A percentile compares a stretch with the other conserved stretches of the same genome.
phyloP scores from a whole-genome alignment of 37 sponge, comb jelly and placozoan species.

The Bolinopsis microptera region DNA sequence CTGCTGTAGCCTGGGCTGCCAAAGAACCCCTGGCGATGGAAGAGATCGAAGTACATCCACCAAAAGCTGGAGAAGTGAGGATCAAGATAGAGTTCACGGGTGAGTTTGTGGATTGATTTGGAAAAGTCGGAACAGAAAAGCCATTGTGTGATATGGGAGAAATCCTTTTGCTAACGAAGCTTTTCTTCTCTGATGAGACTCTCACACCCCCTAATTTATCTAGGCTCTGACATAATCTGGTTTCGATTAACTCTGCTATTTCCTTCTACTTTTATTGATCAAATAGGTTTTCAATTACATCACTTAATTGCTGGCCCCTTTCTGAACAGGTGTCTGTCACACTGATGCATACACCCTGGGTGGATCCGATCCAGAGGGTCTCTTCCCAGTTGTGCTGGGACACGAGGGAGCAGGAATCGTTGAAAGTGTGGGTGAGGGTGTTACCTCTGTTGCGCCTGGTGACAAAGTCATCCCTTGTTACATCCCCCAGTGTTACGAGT shows the following conservation, averaged over 20 bases:
- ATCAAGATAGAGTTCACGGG: slow-evolving; percentile 71
- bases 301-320: too few relatives aligned
- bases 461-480: slow-evolving; percentile 96
- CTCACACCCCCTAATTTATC: too few relatives aligned
- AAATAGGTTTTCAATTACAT: too few relatives aligned
- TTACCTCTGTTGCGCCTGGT: slow-evolving; percentile 83
- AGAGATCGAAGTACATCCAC: slow-evolving; percentile 85
- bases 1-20: slow-evolving; percentile 95
- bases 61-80: slow-evolving; percentile 90
- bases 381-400: slow-evolving; percentile 87
- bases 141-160: too few relatives aligned
- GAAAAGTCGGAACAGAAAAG: too few relatives aligned
- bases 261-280: too few relatives aligned
- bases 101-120: neutral
- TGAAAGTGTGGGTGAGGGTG: slow-evolving; percentile 91
- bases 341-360: slow-evolving; percentile 87
- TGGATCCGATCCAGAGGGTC: slow-evolving; percentile 84
- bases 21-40: slow-evolving; percentile 82
- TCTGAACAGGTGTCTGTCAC: slow-evolving; percentile 95
- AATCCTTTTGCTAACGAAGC: too few relatives aligned
- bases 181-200: too few relatives aligned
- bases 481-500: slow-evolving; percentile 92
- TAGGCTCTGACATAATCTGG: too few relatives aligned
- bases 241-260: too few relatives aligned
- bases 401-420: slow-evolving; percentile 96